A percentile compares a stretch with the other conserved stretches of the same genome.
Conservation (phyloP, 2,797 vertebrate species). For the Sebastes elongatus region DNA sequence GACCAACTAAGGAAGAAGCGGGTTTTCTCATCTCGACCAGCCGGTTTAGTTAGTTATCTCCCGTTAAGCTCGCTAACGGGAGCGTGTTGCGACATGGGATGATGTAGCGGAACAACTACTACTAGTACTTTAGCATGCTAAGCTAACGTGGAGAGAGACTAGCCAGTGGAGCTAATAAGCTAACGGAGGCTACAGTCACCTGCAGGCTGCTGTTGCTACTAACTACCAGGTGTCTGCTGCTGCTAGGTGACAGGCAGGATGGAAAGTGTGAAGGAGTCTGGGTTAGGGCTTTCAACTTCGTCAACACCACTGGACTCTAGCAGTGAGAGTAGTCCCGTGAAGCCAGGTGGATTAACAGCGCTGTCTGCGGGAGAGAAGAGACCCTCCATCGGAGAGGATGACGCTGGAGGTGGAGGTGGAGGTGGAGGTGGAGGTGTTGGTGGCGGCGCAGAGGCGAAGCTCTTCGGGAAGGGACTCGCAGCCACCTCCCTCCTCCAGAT, state of each 20-base stretch:
- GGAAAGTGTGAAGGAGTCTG: conserved; percentile 69
- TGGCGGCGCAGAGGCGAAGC: conserved; percentile 78
- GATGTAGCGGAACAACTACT: conserved; percentile 65
- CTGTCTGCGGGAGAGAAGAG: conserved; percentile 59
- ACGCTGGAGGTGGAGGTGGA: conserved; percentile 41
- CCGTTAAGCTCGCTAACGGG: conserved; percentile 51
- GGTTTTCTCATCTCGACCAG: conserved; percentile 17
- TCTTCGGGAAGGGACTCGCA: conserved; percentile 79
- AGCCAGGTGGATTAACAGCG: conserved; percentile 50
- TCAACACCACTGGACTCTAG: conserved; percentile 23
- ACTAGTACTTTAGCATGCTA: conserved; percentile 59
- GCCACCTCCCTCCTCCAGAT: conserved; percentile 81
- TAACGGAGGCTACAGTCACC: conserved; percentile 59
- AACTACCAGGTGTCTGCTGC: neutral
- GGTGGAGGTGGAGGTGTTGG: conserved; percentile 59
- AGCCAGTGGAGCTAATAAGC: conserved; percentile 37
- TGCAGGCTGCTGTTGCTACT: conserved; percentile 51
- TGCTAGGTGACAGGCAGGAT: no score
- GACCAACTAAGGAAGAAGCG: conserved; percentile 10
- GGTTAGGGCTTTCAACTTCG: conserved; percentile 29
- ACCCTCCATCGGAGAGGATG: conserved; percentile 73
- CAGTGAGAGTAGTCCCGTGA: conserved; percentile 39
- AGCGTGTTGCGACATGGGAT: conserved; percentile 40
- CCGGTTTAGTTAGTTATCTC: conserved; percentile 53
- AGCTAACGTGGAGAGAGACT: conserved; percentile 54